Base-by-base conservation (phyloP, 2,113 vertebrate genomes). In the Canis aureus region DNA sequence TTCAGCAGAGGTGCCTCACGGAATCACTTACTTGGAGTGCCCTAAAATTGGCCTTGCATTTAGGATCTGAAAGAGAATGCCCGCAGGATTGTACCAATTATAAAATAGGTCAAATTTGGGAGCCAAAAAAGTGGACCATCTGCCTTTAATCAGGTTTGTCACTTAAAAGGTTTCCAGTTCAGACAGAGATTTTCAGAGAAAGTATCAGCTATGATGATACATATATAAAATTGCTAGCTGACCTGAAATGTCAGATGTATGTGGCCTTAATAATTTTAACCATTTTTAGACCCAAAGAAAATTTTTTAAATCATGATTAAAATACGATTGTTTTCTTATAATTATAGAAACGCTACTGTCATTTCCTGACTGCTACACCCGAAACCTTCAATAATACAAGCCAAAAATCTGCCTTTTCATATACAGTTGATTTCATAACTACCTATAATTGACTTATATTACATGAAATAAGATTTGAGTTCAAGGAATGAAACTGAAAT, bases 21-120 rank as follows among this genome's bases (percentile, higher is more conserved):
- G 76, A 80, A 69, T 94, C 96, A 89, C 23, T 85, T 57, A 66
- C 57, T 96, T 76, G 82, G 78, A 87, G 27, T 91, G 82, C 55
- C 91, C 76, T n/a, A 57, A 67, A 62, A 91, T 59, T 87, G 86
- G 73, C 62, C 95, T 93, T 91, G 38, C 94, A 60, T 92, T 97
- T 92, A 89, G 60, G 90, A 91, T 91, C 57, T 97, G 83, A 97
- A 97, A 94, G 88, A 92, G 97, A 97, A 94, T 97, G 51, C 29
- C 60, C 62, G 80, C 95, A 79, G 74, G 43, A 97, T 83, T 86
- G 59, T 91, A 89, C 76, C 85, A 95, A 83, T 95, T 97, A 97
- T 94, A 93, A 97, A 98, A 86, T 53, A 96, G 86, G 95, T 97
- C 96, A 97, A 94, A 95, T 97, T 95, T 73, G 51, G 83, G 84